These are phyloP conservation scores for Nyctereutes procyonoides DNA, from an alignment of 2,113 vertebrate genomes.

Conservation along the genomic window DNA sequence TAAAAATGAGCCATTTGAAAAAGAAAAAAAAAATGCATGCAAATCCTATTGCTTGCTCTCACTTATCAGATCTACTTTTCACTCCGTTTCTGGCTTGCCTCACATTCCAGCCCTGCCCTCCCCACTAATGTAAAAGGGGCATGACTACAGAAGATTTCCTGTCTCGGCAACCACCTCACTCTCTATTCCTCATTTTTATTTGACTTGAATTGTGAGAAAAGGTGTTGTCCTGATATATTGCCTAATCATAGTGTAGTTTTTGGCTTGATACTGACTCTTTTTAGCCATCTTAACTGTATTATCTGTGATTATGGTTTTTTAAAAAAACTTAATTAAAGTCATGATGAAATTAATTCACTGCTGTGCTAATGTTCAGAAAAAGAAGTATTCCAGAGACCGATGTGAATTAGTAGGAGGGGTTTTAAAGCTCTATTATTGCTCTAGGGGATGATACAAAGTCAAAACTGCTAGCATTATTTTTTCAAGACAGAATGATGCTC, in stretches of 20 bases:
- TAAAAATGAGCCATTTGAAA: not conserved
- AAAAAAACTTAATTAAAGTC: slow-evolving; percentile 52
- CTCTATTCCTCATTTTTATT: slow-evolving; percentile 64
- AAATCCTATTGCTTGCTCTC: not conserved
- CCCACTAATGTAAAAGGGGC: not conserved
- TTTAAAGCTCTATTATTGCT: slow-evolving; percentile 16
- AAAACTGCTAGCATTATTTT: slow-evolving; percentile 32
- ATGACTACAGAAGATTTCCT: not conserved
- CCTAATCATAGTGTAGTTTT: not conserved
- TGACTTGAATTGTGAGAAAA: slow-evolving; percentile 63
- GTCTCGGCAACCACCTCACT: not conserved
- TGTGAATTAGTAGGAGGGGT: not conserved
- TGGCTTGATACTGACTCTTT: slow-evolving; percentile 49
- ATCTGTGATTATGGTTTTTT: not conserved
- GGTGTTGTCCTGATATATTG: slow-evolving; percentile 16
- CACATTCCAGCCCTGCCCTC: fast-evolving
- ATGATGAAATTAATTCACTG: slow-evolving; percentile 46
- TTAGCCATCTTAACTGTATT: slow-evolving; percentile 26
- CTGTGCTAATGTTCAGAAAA: slow-evolving; percentile 38
- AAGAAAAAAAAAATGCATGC: not conserved
- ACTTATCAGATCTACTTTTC: not conserved
- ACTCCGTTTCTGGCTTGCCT: not conserved
- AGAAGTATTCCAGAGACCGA: not conserved
- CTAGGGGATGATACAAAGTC: not conserved
- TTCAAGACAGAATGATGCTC: slow-evolving; percentile 26